These are phyloP conservation scores for Coreius guichenoti DNA, from an alignment of 2,797 vertebrate genomes.

Conservation along the genomic window DNA sequence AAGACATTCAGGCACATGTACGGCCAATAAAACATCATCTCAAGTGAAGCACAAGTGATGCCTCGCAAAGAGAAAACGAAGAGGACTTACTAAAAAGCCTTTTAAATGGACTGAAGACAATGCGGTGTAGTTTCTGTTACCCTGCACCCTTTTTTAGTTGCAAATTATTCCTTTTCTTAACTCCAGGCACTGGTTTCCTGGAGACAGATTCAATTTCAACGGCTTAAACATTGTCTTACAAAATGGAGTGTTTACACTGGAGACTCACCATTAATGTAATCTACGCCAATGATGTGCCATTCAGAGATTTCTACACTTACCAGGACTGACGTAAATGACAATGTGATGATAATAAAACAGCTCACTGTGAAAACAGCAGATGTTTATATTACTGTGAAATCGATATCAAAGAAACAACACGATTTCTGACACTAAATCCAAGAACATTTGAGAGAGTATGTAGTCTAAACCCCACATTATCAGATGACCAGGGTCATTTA, in stretches of 20 bases:
- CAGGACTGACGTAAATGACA: conserved; percentile 4
- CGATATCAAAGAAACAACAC: neutral
- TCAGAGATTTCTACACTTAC: conserved; percentile 7
- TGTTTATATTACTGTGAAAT: neutral
- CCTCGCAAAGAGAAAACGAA: neutral
- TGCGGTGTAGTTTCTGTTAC: neutral
- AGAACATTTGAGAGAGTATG: neutral
- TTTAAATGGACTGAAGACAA: conserved; percentile 23
- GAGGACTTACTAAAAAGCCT: neutral
- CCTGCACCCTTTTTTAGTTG: neutral
- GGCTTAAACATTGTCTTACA: conserved; percentile 13
- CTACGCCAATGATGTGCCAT: neutral
- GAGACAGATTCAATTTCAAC: conserved; percentile 32
- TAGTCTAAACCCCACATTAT: conserved; percentile 19
- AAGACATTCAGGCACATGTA: conserved; percentile 38
- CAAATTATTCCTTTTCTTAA: conserved; percentile 18
- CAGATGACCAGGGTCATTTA: neutral
- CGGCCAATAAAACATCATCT: conserved; percentile 28
- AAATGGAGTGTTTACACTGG: conserved; percentile 31
- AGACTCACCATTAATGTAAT: conserved; percentile 26
- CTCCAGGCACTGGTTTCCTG: conserved; percentile 22
- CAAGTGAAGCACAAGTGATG: conserved; percentile 16
- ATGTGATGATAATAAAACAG: neutral
- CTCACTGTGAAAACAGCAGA: neutral
- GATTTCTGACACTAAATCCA: neutral